Percentiles rank a stretch among this genome's conserved stretches.
These are phyloP conservation scores for Nesogale talazaci DNA, from an alignment of 2,113 vertebrate species.

Conservation along the genomic window DNA sequence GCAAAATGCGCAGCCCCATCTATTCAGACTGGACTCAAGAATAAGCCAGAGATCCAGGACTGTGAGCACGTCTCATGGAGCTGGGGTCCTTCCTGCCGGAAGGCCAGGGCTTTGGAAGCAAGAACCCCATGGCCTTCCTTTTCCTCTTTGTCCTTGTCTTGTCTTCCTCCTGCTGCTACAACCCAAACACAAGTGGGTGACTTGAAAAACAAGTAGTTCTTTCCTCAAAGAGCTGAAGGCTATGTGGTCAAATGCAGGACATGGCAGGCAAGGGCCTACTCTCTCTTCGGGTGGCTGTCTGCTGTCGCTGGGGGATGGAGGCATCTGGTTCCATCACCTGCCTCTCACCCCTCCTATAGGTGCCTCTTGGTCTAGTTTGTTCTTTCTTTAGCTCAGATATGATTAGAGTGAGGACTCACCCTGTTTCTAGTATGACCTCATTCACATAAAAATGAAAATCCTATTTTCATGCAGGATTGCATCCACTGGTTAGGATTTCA, in stretches of 20 bases:
- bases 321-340: not conserved
- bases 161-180: no score
- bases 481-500: not conserved
- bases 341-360: not conserved
- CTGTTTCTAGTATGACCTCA: not conserved
- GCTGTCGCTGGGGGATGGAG: not conserved
- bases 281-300: not conserved
- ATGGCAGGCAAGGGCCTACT: not conserved
- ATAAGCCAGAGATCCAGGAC: not conserved
- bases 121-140: not conserved
- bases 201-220: not conserved
- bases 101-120: not conserved
- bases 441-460: not conserved
- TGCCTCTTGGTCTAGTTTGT: not conserved
- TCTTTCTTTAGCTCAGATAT: not conserved
- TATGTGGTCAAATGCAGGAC: not conserved
- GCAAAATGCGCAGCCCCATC: accelerated
- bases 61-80: not conserved
- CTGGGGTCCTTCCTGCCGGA: not conserved
- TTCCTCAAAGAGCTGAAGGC: not conserved
- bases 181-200: not conserved
- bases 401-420: not conserved
- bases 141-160: not conserved
- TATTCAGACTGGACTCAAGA: not conserved
- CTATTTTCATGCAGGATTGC: not conserved